Evolutionary conservation across 2,888 invertebrate species (phyloP), one percentile per base, ranked within the genome.

Genomic region (Eulithis testata): DNA sequence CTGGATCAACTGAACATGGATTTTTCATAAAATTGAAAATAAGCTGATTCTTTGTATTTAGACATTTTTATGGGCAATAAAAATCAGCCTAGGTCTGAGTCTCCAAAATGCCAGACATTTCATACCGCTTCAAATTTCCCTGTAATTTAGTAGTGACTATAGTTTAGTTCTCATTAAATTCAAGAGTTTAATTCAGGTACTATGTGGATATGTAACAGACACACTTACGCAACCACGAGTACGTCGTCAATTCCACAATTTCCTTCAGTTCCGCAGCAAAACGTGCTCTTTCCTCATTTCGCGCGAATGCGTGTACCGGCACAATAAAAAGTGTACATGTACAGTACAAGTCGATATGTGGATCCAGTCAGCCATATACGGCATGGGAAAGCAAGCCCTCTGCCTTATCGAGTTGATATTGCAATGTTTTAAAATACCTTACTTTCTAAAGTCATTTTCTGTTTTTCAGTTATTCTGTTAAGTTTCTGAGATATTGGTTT

Each of bases 381-480:
- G 68, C 49, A 56, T 63, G 70, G 68, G 73, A 73, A 72, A 73
- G 73, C 69, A 63, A 37, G 56, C 65, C 69, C 65, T 69, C 66
- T 65, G 60, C 73, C 72, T 71, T 80, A 76, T 75, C 68, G 70
- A 71, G 66, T 71, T 71, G 60, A 72, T 64, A 68, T 61, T 74
- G 73, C 75, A 52, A 58, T 73, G 75, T 77, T 76, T 75, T 71
- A 69, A 75, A 75, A 78, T 70, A 70, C 72, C 58, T 66, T 62
- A 73, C 81, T 82, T 82, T 81, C 81, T 75, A 76, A 71, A 77
- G 71, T 71, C 67, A 70, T 40, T 62, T 53, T 21, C 21, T 21
- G 21, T 21, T 60, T 58, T 60, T 66, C 53, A 59, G 51, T 52
- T 51, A 54, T 56, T 62, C 49, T 49, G 40, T 55, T 31, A 43